A percentile compares a stretch with the other conserved stretches of the same genome.
Conservation (phyloP, 1,140 invertebrate species). For the Sipha flava region DNA sequence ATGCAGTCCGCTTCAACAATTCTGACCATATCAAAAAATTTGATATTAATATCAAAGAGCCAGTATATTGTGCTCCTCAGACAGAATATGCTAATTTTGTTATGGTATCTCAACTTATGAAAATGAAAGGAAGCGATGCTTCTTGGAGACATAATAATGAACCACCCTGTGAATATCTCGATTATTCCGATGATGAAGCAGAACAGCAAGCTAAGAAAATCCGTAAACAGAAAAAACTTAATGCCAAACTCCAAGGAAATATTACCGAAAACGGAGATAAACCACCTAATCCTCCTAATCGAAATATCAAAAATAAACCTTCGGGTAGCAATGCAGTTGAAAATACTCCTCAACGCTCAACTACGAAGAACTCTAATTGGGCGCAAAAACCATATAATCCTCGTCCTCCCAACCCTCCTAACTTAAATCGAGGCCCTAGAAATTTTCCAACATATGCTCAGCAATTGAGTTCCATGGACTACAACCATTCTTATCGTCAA, state of each 20-base stretch:
- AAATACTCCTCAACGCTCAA: neutral
- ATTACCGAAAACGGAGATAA: neutral
- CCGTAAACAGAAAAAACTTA: neutral
- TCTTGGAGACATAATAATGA: constrained; percentile 77
- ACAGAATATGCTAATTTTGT: constrained; percentile 65
- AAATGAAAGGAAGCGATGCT: constrained; percentile 69
- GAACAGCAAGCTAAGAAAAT: constrained; percentile 48
- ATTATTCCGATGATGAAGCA: constrained; percentile 85
- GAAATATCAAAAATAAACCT: neutral
- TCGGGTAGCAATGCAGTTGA: no score
- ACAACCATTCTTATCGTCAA: neutral
- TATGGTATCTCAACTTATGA: constrained; percentile 61
- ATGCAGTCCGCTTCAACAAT: constrained; percentile 76
- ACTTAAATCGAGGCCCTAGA: neutral
- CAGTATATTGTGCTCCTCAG: constrained; percentile 71
- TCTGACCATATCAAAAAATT: constrained; percentile 58
- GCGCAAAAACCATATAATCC: neutral
- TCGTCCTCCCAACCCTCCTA: neutral
- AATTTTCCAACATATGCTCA: neutral
- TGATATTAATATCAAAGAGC: constrained; percentile 54
- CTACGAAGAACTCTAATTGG: neutral
- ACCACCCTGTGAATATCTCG: constrained; percentile 58
- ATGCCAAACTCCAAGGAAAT: neutral
- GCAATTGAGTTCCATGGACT: neutral
- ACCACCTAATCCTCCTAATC: neutral